Evolutionary conservation across 2,797 vertebrate genomes (phyloP), one percentile per base, ranked within the genome.

Genomic region (Numenius phaeopus): DNA sequence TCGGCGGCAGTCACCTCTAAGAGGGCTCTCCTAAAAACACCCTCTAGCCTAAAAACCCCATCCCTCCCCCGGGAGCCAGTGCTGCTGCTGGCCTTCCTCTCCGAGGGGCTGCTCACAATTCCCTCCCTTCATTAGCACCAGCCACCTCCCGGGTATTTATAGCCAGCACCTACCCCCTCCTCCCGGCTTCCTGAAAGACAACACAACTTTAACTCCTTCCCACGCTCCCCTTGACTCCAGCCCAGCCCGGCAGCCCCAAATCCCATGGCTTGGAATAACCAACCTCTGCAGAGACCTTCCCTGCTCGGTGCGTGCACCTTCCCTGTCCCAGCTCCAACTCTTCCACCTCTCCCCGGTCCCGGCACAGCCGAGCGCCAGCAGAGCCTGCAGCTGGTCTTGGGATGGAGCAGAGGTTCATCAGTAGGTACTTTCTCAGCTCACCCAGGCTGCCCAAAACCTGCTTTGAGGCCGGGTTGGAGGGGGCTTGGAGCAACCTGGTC

Each of bases 41-140:
- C 5, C 2, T 9, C 37, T 80, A 84, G 72, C 89, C 95, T 87
- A 94, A 92, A 97, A 94, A 92, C 27, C 9, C 1, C 16, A 4
- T 50, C 65, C 84, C 49, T 46, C 59, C 86, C 67, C 65, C 1
- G 17, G 3, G 46, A 83, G 81, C 55, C 58, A 17, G 32, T 11
- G 14, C 54, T 54, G 86, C 83, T 46, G 24, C 81, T 34, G 29
- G 47, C 17, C n/a, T 52, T 50, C 37, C 30, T 65, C 50, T n/a
- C 75, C 37, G 12, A 14, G 70, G 72, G 70, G 79, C 59, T 71
- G 87, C 55, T 61, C 9, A 3, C 87, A 97, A 95, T 96, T 96
- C 96, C 92, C 94, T 96, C 57, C 57, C 91, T 81, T 96, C 96
- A 93, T 97, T 96, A 97, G 92, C 89, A 11, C 79, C 1, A 54